Evolutionary conservation across 1,140 invertebrate species (phyloP).

Genomic region (Microplitis mediator): DNA sequence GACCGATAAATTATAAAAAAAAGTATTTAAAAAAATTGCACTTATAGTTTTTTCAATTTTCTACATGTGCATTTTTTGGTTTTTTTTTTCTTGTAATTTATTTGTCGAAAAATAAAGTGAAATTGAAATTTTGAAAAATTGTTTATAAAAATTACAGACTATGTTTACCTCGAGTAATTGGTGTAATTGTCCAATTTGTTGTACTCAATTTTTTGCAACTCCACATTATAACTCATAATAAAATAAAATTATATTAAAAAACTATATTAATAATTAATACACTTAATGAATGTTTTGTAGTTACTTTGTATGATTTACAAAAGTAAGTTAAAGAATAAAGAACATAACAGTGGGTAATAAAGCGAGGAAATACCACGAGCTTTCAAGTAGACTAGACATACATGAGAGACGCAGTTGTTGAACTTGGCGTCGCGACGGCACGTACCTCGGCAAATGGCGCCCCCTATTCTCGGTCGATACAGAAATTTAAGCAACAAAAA

Average conservation of each 20-base stretch:
- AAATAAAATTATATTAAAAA: background rate
- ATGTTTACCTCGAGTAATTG: slow-evolving; percentile 46
- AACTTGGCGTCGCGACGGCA: slow-evolving; percentile 46
- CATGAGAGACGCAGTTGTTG: slow-evolving; percentile 39
- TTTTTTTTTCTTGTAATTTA: too few species aligned
- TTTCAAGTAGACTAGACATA: slow-evolving; percentile 15
- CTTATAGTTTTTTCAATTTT: too few species aligned
- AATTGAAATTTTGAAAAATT: background rate
- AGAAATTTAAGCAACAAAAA: background rate
- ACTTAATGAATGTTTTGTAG: too few species aligned
- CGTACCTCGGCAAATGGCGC: slow-evolving; percentile 36
- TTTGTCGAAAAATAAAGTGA: too few species aligned
- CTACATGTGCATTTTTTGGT: too few species aligned
- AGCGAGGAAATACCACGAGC: background rate
- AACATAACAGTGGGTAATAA: background rate
- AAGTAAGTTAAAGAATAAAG: background rate
- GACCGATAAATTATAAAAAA: too few species aligned
- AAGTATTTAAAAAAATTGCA: too few species aligned
- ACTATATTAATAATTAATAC: too few species aligned
- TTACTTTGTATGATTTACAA: too few species aligned
- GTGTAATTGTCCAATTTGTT: slow-evolving; percentile 46
- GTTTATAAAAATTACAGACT: slow-evolving; percentile 8
- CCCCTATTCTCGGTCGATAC: slow-evolving; percentile 41
- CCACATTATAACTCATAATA: slow-evolving; percentile 39
- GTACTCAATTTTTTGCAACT: slow-evolving; percentile 47